Evolutionary conservation across 2,113 vertebrate genomes (phyloP).

Genomic region (Nymphicus hollandicus): DNA sequence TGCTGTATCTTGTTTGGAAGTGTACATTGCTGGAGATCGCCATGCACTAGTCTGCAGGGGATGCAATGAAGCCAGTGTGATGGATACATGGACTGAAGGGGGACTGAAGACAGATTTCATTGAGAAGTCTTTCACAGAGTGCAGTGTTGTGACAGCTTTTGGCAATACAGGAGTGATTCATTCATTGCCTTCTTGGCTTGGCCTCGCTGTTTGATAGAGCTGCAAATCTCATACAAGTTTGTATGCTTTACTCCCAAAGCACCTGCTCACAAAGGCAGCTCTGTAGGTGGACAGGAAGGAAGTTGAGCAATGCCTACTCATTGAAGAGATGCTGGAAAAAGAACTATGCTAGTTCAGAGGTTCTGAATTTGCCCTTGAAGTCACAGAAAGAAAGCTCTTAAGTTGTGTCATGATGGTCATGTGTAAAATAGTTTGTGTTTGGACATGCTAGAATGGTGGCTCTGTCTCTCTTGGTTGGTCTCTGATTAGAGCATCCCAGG

Average conservation of each 20-base stretch:
- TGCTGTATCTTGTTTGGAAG: neutral
- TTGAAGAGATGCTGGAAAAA: neutral
- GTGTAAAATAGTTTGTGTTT: neutral
- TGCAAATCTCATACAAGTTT: neutral
- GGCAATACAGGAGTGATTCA: neutral
- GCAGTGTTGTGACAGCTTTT: neutral
- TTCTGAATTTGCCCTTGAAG: neutral
- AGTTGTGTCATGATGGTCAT: neutral
- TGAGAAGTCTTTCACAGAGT: neutral
- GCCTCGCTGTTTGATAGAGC: neutral
- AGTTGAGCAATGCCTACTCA: neutral
- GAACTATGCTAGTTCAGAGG: neutral
- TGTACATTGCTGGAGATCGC: neutral
- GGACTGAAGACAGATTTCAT: neutral
- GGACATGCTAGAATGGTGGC: neutral
- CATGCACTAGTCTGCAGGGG: neutral
- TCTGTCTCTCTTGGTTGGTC: neutral
- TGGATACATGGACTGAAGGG: neutral
- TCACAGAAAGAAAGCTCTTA: neutral
- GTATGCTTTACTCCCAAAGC: neutral
- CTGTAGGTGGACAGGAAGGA: constrained; percentile 5
- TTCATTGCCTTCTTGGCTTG: neutral
- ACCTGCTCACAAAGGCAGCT: neutral
- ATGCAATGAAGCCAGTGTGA: neutral
- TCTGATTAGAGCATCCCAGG: neutral